Percentiles rank a stretch among this genome's conserved stretches.
phyloP scores from a whole-genome alignment of 2,113 vertebrate species.

The Jaculus jaculus region DNA sequence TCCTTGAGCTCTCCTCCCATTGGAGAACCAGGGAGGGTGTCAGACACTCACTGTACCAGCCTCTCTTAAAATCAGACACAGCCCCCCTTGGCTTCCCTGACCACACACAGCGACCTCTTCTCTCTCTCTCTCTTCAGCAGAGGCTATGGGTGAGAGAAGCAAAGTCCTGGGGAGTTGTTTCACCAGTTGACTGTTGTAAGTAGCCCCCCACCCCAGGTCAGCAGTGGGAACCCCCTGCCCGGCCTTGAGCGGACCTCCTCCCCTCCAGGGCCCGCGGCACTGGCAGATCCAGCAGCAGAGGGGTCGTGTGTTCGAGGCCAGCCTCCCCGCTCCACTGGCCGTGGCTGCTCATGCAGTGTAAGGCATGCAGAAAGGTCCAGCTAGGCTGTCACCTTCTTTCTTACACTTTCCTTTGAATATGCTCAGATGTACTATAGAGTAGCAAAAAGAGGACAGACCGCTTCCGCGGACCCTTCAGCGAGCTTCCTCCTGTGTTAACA shows the following conservation, averaged over 20 bases:
- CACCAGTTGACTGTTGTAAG: neutral
- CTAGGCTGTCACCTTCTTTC: neutral
- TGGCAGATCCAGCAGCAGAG: neutral
- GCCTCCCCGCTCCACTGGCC: fast-evolving
- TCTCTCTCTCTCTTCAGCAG: neutral
- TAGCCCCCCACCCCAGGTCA: neutral
- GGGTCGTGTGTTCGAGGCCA: fast-evolving
- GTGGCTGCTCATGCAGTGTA: neutral
- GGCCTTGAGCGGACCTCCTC: neutral
- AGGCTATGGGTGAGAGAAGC: neutral
- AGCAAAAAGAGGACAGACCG: neutral
- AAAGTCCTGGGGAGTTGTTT: neutral
- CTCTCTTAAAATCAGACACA: neutral
- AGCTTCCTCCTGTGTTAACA: neutral
- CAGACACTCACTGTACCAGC: neutral
- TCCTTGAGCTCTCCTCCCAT: neutral
- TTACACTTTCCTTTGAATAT: neutral
- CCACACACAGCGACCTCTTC: too few relatives aligned
- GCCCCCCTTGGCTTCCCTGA: too few relatives aligned
- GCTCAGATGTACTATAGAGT: neutral
- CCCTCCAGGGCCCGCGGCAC: neutral
- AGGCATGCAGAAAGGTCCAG: neutral
- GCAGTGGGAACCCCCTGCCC: neutral
- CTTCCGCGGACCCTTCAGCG: neutral
- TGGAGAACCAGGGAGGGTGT: neutral